phyloP scores from a whole-genome alignment of 2,113 vertebrate species.

The Stigmatopora argus region DNA sequence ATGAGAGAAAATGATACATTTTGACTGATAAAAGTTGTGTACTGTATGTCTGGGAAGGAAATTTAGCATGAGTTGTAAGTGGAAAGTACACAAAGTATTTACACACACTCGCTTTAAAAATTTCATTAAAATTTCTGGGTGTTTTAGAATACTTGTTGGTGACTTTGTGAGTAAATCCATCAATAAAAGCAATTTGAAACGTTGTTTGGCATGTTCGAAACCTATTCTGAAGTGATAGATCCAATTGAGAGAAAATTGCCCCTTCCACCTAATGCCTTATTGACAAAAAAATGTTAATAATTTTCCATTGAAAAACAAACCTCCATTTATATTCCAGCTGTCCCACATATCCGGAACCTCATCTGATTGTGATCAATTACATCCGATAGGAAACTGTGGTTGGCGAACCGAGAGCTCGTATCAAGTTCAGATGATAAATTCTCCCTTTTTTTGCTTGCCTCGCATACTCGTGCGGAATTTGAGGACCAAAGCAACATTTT shows the following conservation, averaged over 20 bases:
- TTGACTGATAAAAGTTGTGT: too few relatives aligned
- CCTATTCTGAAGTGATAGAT: neutral
- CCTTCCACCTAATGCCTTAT: neutral
- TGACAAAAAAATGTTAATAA: neutral
- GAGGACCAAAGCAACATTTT: conserved; percentile 65
- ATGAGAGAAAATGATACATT: too few relatives aligned
- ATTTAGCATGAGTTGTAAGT: too few relatives aligned
- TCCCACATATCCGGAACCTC: conserved; percentile 29
- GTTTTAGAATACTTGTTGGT: too few relatives aligned
- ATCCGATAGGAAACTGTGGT: conserved; percentile 29
- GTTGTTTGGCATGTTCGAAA: too few relatives aligned
- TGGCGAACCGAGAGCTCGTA: conserved; percentile 21
- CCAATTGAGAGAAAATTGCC: neutral
- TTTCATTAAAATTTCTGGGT: too few relatives aligned
- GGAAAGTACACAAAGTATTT: too few relatives aligned
- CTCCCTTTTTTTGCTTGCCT: conserved; percentile 8
- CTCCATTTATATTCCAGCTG: conserved; percentile 13
- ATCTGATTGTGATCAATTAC: conserved; percentile 36
- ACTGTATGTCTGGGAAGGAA: too few relatives aligned
- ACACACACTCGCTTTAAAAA: too few relatives aligned
- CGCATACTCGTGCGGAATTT: conserved; percentile 31
- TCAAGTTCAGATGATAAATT: conserved; percentile 40
- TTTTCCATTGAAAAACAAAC: conserved; percentile 7
- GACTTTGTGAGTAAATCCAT: too few relatives aligned
- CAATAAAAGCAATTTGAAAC: neutral